Base-by-base conservation (phyloP, 2,113 vertebrate species). In the Tichodroma muraria region DNA sequence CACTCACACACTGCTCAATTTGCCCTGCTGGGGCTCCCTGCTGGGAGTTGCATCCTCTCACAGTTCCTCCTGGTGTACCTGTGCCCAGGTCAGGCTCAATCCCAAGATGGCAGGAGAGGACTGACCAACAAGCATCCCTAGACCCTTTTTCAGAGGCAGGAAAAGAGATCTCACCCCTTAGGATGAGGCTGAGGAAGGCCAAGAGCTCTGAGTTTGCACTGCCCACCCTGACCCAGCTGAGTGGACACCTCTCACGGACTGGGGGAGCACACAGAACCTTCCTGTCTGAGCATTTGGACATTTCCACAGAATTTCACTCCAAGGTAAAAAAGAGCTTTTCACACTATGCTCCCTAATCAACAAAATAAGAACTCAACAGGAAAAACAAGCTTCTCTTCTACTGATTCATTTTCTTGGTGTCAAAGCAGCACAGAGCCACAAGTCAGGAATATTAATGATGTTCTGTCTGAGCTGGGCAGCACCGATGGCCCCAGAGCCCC, bases 91-190 rank as follows among this genome's bases (percentile, higher is more conserved):
- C 44, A 52, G 69, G 42, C 28, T 72, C 49, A 40, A 17, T 24
- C 6, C 15, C 25, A 3, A 0, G 4, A 5, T 4, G 1, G 44
- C 5, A 30, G 35, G 47, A 78, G 70, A 25, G 13, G n/a, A 8
- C 33, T 12, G 47, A 30, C 33, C 59, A 54, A 0, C 6, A 9
- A 9, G 6, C 1, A 0, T 13, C 5, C 0, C 24, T 4, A 13
- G 5, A n/a, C 10, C 23, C 27, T 65, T 33, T 30, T 53, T 5
- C 33, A 13, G n/a, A 2, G 21, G 44, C 31, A 47, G 84, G 61
- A 56, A 21, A 75, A 50, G 30, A 1, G 53, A 71, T 31, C 52
- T 71, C 7, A 24, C 11, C 63, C 52, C 64, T 50, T 1, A 1
- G 0, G 3, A 13, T 1, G 37, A 56, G 50, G 60, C 15, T 14